Percentiles rank a stretch among this genome's conserved stretches.
Evolutionary conservation across 2,888 invertebrate genomes (phyloP).

Genomic region (Neuroscelio doddi): DNA sequence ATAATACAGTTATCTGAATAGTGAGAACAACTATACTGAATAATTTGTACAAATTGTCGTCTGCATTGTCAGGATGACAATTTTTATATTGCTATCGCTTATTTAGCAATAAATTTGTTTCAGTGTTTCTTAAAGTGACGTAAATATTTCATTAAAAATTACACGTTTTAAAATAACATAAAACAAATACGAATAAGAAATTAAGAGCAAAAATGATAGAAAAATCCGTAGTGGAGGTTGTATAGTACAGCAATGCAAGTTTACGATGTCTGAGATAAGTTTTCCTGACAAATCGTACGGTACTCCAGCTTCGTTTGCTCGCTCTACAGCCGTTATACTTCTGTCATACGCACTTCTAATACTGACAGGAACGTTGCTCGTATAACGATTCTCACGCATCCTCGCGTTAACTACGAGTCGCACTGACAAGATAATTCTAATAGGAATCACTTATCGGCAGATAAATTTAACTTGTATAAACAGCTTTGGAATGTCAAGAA

Average conservation of each 20-base stretch:
- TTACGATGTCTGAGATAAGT: conserved; percentile 45
- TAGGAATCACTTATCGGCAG: conserved; percentile 39
- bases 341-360: conserved; percentile 24
- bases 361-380: conserved; percentile 26
- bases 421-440: conserved; percentile 34
- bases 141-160: neutral
- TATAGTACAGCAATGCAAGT: conserved; percentile 31
- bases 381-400: conserved; percentile 1
- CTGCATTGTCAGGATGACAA: too few species aligned
- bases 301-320: conserved; percentile 38
- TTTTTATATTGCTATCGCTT: too few species aligned
- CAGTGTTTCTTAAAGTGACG: too few species aligned
- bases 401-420: neutral
- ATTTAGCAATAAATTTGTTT: too few species aligned
- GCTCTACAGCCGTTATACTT: conserved; percentile 16
- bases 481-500: too few species aligned
- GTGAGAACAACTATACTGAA: too few species aligned
- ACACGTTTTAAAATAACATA: neutral
- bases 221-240: neutral
- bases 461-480: too few species aligned
- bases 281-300: conserved; percentile 47
- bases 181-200: neutral
- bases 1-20: too few species aligned
- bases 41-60: too few species aligned
- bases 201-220: neutral